Evolutionary conservation across 2,888 invertebrate genomes (phyloP).

Genomic region (Aphodius granarius): DNA sequence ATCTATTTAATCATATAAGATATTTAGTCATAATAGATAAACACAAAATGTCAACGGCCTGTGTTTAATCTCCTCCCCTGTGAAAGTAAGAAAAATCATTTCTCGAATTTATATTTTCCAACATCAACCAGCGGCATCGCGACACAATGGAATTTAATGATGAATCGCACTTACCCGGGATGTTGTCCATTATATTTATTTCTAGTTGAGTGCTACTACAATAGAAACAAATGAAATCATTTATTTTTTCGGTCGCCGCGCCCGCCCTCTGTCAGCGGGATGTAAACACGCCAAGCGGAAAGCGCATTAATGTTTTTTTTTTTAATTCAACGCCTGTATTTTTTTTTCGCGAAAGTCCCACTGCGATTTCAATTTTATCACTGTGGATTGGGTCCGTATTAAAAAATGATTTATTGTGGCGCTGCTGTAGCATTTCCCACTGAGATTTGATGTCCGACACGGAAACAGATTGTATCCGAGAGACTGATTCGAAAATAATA

Average conservation of each 20-base stretch:
- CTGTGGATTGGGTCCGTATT: background rate
- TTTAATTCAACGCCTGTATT: background rate
- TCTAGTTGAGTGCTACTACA: background rate
- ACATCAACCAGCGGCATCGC: too few relatives aligned
- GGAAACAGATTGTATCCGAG: background rate
- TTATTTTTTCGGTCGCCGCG: slow-evolving; percentile 4
- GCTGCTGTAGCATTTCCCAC: background rate
- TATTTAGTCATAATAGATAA: too few relatives aligned
- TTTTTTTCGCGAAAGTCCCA: background rate
- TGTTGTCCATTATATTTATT: background rate
- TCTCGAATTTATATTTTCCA: background rate
- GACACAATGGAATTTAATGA: background rate
- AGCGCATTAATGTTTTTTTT: slow-evolving; percentile 2
- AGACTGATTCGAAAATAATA: background rate
- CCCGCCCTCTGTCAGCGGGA: slow-evolving; percentile 6
- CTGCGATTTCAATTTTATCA: background rate
- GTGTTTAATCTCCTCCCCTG: too few relatives aligned
- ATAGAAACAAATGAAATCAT: slow-evolving; percentile 1
- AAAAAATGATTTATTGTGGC: background rate
- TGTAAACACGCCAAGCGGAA: background rate
- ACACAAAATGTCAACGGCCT: too few relatives aligned
- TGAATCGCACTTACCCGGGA: background rate
- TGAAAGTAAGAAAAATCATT: too few relatives aligned
- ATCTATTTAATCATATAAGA: too few relatives aligned
- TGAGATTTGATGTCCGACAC: background rate